Evolutionary conservation across 30 jellyfish, hydroid and myxozoan species (phyloP), one percentile per base, ranked within the genome.

Genomic region (Aurelia aurita): DNA sequence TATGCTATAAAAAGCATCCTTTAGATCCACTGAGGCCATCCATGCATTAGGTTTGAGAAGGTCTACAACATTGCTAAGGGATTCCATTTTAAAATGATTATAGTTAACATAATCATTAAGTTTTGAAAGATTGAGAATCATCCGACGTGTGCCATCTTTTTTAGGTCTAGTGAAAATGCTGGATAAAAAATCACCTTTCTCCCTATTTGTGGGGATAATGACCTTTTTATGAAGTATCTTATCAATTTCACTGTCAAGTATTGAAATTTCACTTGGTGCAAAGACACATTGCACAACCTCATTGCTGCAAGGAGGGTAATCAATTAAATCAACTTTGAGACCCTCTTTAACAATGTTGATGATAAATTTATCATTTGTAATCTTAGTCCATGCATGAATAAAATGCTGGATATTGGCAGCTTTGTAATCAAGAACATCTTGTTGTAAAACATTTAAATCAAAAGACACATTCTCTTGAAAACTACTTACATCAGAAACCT

Each of bases 31-130:
- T 4, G 62, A 28, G 39, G 92, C 86, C 80, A 82, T 25, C 78
- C 80, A 82, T 31, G 19, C 47, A 15, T 49, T 59, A 22, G 85
- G 77, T 27, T 55, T 39, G 1, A 82, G 1, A 28, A 70, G n/a
- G 65, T 69, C 14, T 58, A 3, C 0, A 27, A 64, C 59, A 39
- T 72, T 54, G 25, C 65, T 61, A 2, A 57, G 26, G 12, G 81
- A 47, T 64, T 85, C 89, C 90, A 72, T 74, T 67, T 74, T 75
- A 58, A 85, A 74, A 74, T 85, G 95, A 46, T 47, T 49, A 53
- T 66, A 63, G 19, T 13, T 35, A 20, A 83, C 93, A 49, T n/a
- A 45, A 18, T 62, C 57, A 55, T 85, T 85, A 22, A 85, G 34
- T 13, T 64, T 25, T 27, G 32, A 72, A 20, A 85, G 84, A 49